Conservation (phyloP, 2,113 vertebrate genomes). For the Sisor rabdophorus region DNA sequence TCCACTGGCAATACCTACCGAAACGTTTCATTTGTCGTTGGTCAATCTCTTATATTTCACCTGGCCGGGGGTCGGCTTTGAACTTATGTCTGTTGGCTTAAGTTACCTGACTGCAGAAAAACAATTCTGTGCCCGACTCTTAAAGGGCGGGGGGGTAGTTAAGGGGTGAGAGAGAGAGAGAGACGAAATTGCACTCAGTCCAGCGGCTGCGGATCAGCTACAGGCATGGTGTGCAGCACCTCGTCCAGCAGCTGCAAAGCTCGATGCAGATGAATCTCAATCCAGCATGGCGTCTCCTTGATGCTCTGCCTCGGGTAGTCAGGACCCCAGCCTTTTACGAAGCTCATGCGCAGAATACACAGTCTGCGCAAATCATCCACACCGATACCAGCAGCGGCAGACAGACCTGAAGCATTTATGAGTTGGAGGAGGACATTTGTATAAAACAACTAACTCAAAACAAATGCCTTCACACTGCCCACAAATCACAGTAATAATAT, state of each 20-base stretch:
- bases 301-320: conserved; percentile 97
- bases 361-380: conserved; percentile 92
- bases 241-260: conserved; percentile 95
- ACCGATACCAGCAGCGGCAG: conserved; percentile 90
- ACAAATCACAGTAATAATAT: neutral
- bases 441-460: neutral
- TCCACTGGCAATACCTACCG: neutral
- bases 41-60: neutral
- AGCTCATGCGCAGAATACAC: conserved; percentile 96
- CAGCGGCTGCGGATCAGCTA: conserved; percentile 93
- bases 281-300: conserved; percentile 97
- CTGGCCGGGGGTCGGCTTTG: neutral
- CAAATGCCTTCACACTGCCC: neutral
- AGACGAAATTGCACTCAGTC: conserved; percentile 70
- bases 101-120: conserved; percentile 19
- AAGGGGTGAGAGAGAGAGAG: neutral
- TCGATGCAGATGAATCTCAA: conserved; percentile 93
- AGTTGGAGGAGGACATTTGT: no score
- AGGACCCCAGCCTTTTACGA: conserved; percentile 96
- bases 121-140: neutral
- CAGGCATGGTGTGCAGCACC: conserved; percentile 97
- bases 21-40: neutral
- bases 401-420: conserved; percentile 72
- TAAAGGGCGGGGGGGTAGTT: neutral
- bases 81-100: neutral